Evolutionary conservation across 2,797 vertebrate genomes (phyloP).

Genomic region (Tokudaia muenninki): DNA sequence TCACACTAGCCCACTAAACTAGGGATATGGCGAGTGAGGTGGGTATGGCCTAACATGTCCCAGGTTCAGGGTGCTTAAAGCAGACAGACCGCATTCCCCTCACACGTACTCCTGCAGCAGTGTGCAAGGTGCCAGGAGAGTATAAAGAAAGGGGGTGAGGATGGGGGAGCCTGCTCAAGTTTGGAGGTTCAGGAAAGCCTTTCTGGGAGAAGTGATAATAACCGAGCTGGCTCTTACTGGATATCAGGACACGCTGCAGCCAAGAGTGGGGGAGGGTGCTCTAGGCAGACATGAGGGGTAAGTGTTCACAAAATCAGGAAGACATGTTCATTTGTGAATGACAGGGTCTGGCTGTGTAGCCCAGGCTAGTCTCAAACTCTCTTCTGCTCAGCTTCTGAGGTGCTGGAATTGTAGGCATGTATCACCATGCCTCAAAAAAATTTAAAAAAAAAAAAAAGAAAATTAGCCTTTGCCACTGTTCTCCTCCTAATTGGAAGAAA

Average conservation of each 20-base stretch:
- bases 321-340: not conserved
- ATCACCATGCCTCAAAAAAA: not conserved
- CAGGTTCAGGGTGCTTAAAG: not conserved
- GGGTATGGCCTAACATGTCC: not conserved
- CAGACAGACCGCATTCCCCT: not conserved
- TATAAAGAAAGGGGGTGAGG: not conserved
- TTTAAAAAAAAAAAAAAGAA: not conserved
- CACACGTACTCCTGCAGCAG: not conserved
- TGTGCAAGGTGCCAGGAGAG: not conserved
- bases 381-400: not conserved
- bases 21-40: not conserved
- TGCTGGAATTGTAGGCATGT: not conserved
- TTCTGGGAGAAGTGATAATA: not conserved
- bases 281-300: not conserved
- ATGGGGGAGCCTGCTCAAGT: not conserved
- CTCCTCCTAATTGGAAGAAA: not conserved
- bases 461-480: not conserved
- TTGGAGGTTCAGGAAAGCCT: not conserved
- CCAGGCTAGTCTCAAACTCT: not conserved
- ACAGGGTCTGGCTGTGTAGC: not conserved
- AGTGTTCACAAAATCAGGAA: not conserved
- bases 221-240: not conserved
- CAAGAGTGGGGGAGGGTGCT: not conserved
- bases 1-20: not conserved
- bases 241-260: not conserved